These are phyloP conservation scores for Tenualosa ilisha DNA, from an alignment of 2,797 vertebrate genomes.

Conservation along the genomic window DNA sequence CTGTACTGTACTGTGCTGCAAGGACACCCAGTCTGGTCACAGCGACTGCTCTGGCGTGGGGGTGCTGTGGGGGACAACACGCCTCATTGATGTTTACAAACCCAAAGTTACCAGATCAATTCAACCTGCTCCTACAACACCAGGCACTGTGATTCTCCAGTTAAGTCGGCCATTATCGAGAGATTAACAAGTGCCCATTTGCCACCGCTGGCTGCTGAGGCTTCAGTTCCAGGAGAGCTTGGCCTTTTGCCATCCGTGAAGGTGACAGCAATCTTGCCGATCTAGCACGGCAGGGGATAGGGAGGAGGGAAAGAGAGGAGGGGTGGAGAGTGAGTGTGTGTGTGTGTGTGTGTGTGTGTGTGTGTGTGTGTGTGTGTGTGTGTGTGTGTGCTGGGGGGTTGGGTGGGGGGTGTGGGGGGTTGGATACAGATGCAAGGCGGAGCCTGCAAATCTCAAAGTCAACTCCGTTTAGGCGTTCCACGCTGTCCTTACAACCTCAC, in stretches of 20 bases:
- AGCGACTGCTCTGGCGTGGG: constrained; percentile 28
- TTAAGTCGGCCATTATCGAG: constrained; percentile 72
- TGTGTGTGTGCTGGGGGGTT: constrained; percentile 24
- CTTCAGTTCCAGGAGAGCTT: constrained; percentile 76
- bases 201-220: constrained; percentile 62
- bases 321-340: constrained; percentile 61
- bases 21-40: constrained; percentile 11
- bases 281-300: constrained; percentile 80
- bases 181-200: constrained; percentile 74
- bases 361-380: constrained; percentile 15
- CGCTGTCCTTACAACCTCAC: constrained; percentile 79
- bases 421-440: constrained; percentile 24
- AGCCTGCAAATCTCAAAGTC: constrained; percentile 73
- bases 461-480: constrained; percentile 74
- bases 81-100: constrained; percentile 32
- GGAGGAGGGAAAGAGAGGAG: constrained; percentile 57
- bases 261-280: constrained; percentile 85
- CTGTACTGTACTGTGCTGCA: neutral
- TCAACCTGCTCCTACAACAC: constrained; percentile 30
- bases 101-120: constrained; percentile 43
- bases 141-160: constrained; percentile 59
- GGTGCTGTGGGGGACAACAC: constrained; percentile 28
- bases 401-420: constrained; percentile 62
- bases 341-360: neutral
- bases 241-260: constrained; percentile 77